Evolutionary conservation across 2,888 invertebrate genomes (phyloP).

Genomic region (Gandaritis pyraliata): DNA sequence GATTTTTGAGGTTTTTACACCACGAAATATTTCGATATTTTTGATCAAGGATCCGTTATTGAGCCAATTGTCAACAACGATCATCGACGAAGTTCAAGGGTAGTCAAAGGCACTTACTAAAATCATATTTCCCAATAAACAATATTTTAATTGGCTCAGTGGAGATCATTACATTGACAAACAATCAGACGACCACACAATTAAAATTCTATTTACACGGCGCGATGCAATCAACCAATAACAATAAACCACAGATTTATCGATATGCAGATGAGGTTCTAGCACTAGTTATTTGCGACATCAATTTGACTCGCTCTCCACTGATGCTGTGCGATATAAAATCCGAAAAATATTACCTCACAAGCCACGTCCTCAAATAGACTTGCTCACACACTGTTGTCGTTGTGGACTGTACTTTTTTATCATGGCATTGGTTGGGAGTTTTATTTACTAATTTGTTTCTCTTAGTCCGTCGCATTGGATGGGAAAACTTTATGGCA

Average conservation of each 20-base stretch:
- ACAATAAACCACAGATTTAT: constrained; percentile 29
- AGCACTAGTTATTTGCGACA: constrained; percentile 17
- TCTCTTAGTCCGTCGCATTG: too few relatives aligned
- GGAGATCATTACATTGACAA: constrained; percentile 17
- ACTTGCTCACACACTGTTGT: too few relatives aligned
- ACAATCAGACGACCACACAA: constrained; percentile 27
- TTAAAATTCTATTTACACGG: constrained; percentile 32
- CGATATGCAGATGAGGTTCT: constrained; percentile 25
- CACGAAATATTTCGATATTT: too few relatives aligned
- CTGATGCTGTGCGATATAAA: too few relatives aligned
- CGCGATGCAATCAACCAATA: constrained; percentile 27
- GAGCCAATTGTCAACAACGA: not conserved
- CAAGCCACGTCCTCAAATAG: too few relatives aligned
- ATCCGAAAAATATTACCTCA: too few relatives aligned
- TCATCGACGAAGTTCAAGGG: not conserved
- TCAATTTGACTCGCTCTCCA: not conserved
- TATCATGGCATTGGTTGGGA: too few relatives aligned
- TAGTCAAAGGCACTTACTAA: not conserved
- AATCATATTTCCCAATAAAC: not conserved
- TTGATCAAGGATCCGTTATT: too few relatives aligned
- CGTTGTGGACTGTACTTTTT: too few relatives aligned
- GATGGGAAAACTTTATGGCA: too few relatives aligned
- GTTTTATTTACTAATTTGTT: too few relatives aligned
- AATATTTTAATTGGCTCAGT: constrained; percentile 1
- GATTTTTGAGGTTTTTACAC: too few relatives aligned